These are phyloP conservation scores for Odontamblyopus lacepedii DNA, from an alignment of 2,797 vertebrate genomes.

Conservation along the genomic window DNA sequence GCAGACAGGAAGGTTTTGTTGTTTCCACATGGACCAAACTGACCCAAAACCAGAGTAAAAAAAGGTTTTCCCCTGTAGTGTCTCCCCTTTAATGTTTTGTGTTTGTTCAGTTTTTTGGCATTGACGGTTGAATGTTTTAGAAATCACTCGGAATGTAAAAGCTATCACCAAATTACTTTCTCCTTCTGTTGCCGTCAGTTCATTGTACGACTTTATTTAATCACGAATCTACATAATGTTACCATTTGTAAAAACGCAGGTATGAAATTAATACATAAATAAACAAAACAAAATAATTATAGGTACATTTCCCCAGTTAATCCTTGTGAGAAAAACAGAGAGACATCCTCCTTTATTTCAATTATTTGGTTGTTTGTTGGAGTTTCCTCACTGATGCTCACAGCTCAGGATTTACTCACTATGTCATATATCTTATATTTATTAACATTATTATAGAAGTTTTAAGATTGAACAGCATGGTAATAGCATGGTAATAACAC, in stretches of 20 bases:
- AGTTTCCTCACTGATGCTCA: neutral
- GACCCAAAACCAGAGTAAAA: too few species aligned
- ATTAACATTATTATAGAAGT: neutral
- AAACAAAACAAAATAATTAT: neutral
- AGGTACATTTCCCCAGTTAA: neutral
- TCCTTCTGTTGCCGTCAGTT: neutral
- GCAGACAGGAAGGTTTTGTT: too few species aligned
- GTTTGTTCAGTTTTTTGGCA: neutral
- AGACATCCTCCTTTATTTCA: neutral
- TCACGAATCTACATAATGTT: neutral
- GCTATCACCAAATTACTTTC: conserved; percentile 5
- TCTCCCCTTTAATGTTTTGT: too few species aligned
- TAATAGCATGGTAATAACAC: neutral
- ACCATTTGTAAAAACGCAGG: neutral
- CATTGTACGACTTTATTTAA: neutral
- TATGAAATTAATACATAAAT: neutral
- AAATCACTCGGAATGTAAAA: conserved; percentile 5
- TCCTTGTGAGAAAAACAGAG: neutral
- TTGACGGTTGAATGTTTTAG: conserved; percentile 4
- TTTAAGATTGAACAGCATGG: neutral
- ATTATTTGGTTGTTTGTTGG: neutral
- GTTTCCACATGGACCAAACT: too few species aligned
- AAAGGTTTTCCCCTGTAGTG: too few species aligned
- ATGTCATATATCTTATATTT: neutral
- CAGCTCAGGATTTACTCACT: neutral